Base-by-base conservation (phyloP, 2,888 invertebrate species). In the Fissipunctia ypsillon region DNA sequence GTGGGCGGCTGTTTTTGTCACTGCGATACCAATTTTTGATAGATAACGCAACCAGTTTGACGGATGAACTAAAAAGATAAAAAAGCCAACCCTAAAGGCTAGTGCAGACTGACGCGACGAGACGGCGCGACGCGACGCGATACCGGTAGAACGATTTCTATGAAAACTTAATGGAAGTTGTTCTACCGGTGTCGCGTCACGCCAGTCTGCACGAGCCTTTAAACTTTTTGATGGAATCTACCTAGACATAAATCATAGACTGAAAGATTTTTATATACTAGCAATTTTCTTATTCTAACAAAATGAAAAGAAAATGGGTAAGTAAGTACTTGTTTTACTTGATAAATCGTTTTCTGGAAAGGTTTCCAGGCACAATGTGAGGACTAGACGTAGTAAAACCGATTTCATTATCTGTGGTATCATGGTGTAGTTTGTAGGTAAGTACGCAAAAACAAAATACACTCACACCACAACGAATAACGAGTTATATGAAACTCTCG, bases 21-120 rank as follows among this genome's bases (percentile, higher is more conserved):
- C 22, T n/a, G 9, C 14, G 63, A 54, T 56, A 73, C 9, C 14
- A 48, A 6, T 48, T 45, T 52, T 52, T 38, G 0, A 60, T 45
- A 28, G 50, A 59, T 56, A 41, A 25, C 56, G n/a, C 9, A 16
- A 14, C 28, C 19, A 12, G 38, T 50, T 78, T 50, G 43, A 22
- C 28, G 72, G 19, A 75, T 38, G 59, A 22, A 38, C 19, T n/a
- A 45, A 71, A 60, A 25, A 79, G n/a, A 59, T 45, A 45, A 38
- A 43, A 31, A 76, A n/a, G n/a, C n/a, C n/a, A n/a, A n/a, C n/a
- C n/a, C n/a, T n/a, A n/a, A n/a, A n/a, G n/a, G n/a, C n/a, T n/a
- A n/a, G n/a, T n/a, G n/a, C n/a, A n/a, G n/a, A n/a, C n/a, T n/a
- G n/a, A n/a, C n/a, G n/a, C n/a, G n/a, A n/a, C n/a, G n/a, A n/a